Conservation (phyloP, 2,888 invertebrate species). For the Leptinotarsa peninsularis region DNA sequence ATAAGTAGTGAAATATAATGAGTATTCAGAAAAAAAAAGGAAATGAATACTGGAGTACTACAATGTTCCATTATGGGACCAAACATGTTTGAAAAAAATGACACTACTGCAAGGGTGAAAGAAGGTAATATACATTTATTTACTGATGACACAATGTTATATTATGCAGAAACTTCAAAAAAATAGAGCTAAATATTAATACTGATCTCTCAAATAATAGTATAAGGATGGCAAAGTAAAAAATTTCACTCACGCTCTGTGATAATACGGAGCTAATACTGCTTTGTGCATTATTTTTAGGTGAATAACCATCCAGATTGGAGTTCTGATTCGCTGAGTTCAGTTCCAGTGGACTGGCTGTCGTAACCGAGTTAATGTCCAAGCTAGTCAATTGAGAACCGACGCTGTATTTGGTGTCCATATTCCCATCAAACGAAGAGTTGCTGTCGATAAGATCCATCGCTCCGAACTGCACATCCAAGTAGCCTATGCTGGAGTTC, state of each 20-base stretch:
- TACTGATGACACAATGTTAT: background rate
- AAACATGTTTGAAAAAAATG: no score
- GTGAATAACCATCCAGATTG: conserved; percentile 66
- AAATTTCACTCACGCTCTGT: conserved; percentile 60
- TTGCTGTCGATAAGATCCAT: conserved; percentile 75
- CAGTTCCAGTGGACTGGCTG: conserved; percentile 57
- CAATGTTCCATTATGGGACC: no score
- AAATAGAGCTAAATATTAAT: no score
- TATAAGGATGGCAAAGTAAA: no score
- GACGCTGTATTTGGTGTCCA: conserved; percentile 66
- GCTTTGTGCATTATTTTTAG: conserved; percentile 62
- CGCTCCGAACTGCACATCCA: conserved; percentile 95
- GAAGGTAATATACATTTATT: no score
- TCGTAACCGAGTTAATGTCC: conserved; percentile 58
- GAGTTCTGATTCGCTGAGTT: conserved; percentile 66
- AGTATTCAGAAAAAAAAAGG: no score
- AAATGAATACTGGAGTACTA: no score
- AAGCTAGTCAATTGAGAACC: conserved; percentile 30
- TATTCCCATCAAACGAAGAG: conserved; percentile 67
- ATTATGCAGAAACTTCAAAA: background rate
- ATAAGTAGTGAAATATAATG: no score
- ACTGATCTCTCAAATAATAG: no score
- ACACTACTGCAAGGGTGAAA: no score
- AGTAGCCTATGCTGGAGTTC: conserved; percentile 77
- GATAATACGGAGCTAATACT: conserved; percentile 65